A percentile compares a stretch with the other conserved stretches of the same genome.
phyloP scores from a whole-genome alignment of 2,113 vertebrate species.

The Echinops telfairi region DNA sequence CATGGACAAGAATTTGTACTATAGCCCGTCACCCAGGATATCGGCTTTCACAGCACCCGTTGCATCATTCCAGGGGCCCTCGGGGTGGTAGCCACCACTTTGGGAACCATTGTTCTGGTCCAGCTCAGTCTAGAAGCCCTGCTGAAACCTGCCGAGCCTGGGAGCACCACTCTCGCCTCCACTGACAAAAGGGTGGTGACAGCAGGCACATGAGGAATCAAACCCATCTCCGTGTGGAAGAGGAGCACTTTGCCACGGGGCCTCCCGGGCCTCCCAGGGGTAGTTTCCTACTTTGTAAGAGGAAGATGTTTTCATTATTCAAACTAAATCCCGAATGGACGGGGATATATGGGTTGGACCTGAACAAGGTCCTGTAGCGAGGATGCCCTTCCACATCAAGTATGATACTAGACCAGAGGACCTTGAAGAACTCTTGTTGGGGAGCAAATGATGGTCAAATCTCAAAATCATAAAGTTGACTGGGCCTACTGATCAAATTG shows the following conservation, averaged over 20 bases:
- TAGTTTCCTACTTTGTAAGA: neutral
- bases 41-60: too few species aligned
- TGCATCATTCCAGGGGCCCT: too few species aligned
- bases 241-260: neutral
- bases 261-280: neutral
- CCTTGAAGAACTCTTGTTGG: neutral
- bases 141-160: neutral
- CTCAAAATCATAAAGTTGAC: too few species aligned
- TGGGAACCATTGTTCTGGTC: neutral
- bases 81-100: too few species aligned
- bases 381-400: neutral
- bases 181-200: neutral
- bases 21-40: too few species aligned
- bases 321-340: neutral
- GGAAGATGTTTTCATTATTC: neutral
- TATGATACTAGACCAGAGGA: neutral
- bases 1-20: too few species aligned
- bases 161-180: neutral
- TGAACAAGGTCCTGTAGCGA: fast-evolving
- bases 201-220: neutral
- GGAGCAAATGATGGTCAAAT: too few species aligned
- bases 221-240: neutral
- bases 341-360: neutral
- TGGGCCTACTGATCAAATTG: too few species aligned
- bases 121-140: neutral